Percentiles rank a stretch among this genome's conserved stretches.
phyloP scores from a whole-genome alignment of 2,113 vertebrate species.

The Xerus inauris region DNA sequence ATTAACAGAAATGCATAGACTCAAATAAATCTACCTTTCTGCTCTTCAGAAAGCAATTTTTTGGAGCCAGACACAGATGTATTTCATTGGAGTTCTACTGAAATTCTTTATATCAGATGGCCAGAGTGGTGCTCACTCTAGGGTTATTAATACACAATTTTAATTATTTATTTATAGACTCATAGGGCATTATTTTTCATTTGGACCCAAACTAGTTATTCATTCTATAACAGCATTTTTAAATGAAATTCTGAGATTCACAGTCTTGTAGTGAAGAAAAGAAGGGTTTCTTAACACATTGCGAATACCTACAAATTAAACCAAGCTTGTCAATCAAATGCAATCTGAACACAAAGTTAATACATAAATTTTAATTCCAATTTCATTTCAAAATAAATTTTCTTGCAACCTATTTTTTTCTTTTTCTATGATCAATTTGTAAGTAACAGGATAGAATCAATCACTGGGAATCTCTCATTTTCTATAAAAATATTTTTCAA shows the following conservation, averaged over 20 bases:
- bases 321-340: background rate
- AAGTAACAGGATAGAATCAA: background rate
- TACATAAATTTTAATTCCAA: background rate
- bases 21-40: slow-evolving; percentile 80
- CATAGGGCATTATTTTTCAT: slow-evolving; percentile 47
- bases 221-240: slow-evolving; percentile 50
- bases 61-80: slow-evolving; percentile 38
- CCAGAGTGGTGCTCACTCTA: background rate
- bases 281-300: background rate
- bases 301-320: background rate
- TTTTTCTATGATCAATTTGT: background rate
- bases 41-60: slow-evolving; percentile 72
- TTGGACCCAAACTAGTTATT: slow-evolving; percentile 8
- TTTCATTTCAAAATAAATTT: slow-evolving; percentile 25
- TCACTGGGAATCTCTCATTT: background rate
- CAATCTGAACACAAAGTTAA: slow-evolving; percentile 1
- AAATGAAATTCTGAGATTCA: slow-evolving; percentile 63
- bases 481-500: background rate
- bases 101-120: background rate
- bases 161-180: slow-evolving; percentile 61
- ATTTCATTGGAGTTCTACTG: slow-evolving; percentile 34
- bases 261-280: background rate
- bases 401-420: background rate
- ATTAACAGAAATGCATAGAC: slow-evolving; percentile 79
- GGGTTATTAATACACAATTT: slow-evolving; percentile 46